Evolutionary conservation across 2,888 invertebrate species (phyloP), one percentile per base, ranked within the genome.

Genomic region (Mesodorylaimus sp.): DNA sequence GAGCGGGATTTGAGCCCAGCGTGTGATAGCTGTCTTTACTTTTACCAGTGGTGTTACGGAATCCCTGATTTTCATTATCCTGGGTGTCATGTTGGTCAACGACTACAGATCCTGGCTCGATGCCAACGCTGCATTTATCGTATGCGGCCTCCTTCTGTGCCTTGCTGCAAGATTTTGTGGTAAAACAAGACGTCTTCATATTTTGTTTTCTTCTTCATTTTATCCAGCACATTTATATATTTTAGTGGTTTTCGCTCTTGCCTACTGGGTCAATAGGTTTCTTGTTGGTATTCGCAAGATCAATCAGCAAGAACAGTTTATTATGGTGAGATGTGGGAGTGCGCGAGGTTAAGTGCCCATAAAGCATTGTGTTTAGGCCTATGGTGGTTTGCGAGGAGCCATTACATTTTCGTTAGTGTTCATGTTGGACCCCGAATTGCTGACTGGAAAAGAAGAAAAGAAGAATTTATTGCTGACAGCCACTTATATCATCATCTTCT

Each of bases 341-440:
- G n/a, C n/a, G n/a, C n/a, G n/a, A n/a, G n/a, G n/a, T 48, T 23
- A 24, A 26, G 25, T 38, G 19, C 36, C 27, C 38, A 25, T 28
- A 51, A 10, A 25, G 19, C 23, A n/a, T 52, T 10, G 47, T 27
- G 45, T 57, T 45, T 51, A 67, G 73, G 69, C 72, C 5, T 76
- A 75, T 55, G 75, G 75, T 21, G 75, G 75, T 16, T 63, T 75
- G 26, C 62, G 75, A 29, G 75, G 75, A 2, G 75, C 75, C 2
- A 73, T 75, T 1, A 73, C 73, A 28, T 75, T 75, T 61, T 74
- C 73, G 0, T 61, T 75, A 43, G 74, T 72, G 1, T 70, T 71
- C 50, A 68, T 74, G 65, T 60, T 75, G 26, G 54, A 65, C 13
- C n/a, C n/a, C n/a, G 57, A 59, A 10, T 53, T 59, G 2, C 57